Conservation (phyloP, 2,113 vertebrate genomes). For the Notechis scutatus region DNA sequence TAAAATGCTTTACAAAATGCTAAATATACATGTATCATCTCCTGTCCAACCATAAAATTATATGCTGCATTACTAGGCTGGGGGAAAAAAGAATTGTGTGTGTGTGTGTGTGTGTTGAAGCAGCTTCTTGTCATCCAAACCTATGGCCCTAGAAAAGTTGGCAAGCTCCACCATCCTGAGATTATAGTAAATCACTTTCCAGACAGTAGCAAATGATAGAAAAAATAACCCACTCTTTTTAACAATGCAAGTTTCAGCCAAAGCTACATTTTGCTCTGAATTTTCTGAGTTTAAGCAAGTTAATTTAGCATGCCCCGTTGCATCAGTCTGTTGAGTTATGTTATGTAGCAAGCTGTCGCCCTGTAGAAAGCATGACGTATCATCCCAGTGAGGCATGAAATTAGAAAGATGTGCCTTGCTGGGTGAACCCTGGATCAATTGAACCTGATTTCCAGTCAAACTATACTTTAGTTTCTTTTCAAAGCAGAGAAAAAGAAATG, state of each 20-base stretch:
- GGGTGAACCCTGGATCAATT: slow-evolving; percentile 72
- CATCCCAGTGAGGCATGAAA: slow-evolving; percentile 71
- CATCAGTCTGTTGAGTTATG: slow-evolving; percentile 66
- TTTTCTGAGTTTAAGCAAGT: slow-evolving; percentile 50
- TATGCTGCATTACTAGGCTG: background rate
- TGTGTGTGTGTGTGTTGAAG: background rate
- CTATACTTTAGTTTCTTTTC: slow-evolving; percentile 63
- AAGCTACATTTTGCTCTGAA: slow-evolving; percentile 43
- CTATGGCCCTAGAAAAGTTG: background rate
- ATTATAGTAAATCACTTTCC: background rate
- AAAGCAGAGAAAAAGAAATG: slow-evolving; percentile 32
- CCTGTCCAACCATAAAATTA: background rate
- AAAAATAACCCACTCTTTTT: background rate
- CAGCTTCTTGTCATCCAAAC: background rate
- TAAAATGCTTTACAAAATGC: background rate
- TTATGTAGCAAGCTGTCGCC: slow-evolving; percentile 71
- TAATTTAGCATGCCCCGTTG: slow-evolving; percentile 65
- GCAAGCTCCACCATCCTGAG: background rate
- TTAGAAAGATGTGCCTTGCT: slow-evolving; percentile 77
- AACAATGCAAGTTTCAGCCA: slow-evolving; percentile 39
- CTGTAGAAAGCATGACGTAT: slow-evolving; percentile 67
- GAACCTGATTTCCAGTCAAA: slow-evolving; percentile 65
- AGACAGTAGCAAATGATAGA: background rate
- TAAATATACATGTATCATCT: background rate
- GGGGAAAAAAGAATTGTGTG: background rate